Base-by-base conservation (phyloP, 1,140 invertebrate genomes). In the Cryptotermes secundus region DNA sequence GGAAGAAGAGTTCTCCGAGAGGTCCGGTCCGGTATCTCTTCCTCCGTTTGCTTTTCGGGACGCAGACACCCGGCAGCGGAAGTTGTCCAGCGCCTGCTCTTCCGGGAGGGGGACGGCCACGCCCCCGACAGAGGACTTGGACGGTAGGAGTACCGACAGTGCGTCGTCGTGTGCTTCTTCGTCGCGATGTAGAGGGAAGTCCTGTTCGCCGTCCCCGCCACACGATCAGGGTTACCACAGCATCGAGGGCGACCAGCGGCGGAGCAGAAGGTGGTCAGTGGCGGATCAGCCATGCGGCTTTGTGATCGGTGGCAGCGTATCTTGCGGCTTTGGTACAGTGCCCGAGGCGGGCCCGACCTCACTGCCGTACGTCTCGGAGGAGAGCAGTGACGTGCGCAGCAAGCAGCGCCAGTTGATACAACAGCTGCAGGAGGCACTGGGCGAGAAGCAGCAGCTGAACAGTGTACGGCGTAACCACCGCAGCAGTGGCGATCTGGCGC, bases 231-330 rank as follows among this genome's bases (percentile, higher is more conserved):
- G 86, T 80, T n/a, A 34, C 83, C 86, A 87, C 79, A 86, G 87
- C 80, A 86, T 86, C 81, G 36, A 7, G 16, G 34, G n/a, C 53
- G 9, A 34, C 4, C 3, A 14, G 16, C 36, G 86, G 65, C 83
- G 86, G 72, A 87, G 87, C 83, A 81, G 87, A 53, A 80, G 88
- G 85, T 86, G 87, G 88, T 87, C 88, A 84, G 85, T 86, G 53
- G 83, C 87, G 79, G 85, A 87, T 45, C 49, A 80, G 35, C 9
- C 24, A 24, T n/a, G 72, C 42, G 31, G 36, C 24, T 83, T 83
- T 36, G 49, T 79, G 53, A 83, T 83, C 59, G 83, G 83, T 36
- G 83, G 83, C 34, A 79, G 83, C 31, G 83, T 83, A 34, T 35
- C 83, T 0, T 34, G 59, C 31, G 53, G 35, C 26, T 79, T 16